Conservation (phyloP, 2,113 vertebrate species). For the Myotis lucifugus region DNA sequence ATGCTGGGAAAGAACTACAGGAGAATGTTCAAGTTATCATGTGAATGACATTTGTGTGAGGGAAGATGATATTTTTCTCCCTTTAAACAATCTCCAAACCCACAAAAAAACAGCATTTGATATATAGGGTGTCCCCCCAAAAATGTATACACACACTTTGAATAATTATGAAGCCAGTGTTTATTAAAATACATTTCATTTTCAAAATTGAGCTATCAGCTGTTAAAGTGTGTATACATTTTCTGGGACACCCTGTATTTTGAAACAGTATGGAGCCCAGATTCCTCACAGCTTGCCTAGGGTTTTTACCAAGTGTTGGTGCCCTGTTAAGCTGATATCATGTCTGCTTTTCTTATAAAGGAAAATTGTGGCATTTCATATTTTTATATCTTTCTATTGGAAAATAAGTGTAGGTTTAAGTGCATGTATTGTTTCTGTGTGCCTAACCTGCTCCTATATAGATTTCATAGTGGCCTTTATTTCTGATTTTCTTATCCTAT, state of each 20-base stretch:
- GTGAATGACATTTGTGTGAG: neutral
- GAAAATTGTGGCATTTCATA: neutral
- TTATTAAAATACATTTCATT: no score
- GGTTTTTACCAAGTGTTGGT: neutral
- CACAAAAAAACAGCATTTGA: neutral
- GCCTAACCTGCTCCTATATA: neutral
- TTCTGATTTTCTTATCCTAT: neutral
- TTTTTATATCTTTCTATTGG: neutral
- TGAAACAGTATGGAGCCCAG: neutral
- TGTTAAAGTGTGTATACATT: no score
- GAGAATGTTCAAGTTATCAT: neutral
- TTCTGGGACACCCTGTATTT: neutral
- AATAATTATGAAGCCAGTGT: no score
- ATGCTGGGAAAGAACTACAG: neutral
- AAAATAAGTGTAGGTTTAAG: neutral
- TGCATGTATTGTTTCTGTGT: neutral
- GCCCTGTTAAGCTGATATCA: neutral
- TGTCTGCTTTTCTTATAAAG: constrained; percentile 9
- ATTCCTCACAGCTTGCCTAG: neutral
- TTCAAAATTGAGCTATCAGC: no score
- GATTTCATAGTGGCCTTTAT: neutral
- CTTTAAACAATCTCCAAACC: neutral
- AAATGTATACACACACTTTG: no score
- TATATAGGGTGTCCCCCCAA: neutral
- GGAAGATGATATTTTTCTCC: neutral